A percentile compares a stretch with the other conserved stretches of the same genome.
These are phyloP conservation scores for Brachionus koreanus DNA, from an alignment of 1,140 invertebrate species.

Conservation along the genomic window DNA sequence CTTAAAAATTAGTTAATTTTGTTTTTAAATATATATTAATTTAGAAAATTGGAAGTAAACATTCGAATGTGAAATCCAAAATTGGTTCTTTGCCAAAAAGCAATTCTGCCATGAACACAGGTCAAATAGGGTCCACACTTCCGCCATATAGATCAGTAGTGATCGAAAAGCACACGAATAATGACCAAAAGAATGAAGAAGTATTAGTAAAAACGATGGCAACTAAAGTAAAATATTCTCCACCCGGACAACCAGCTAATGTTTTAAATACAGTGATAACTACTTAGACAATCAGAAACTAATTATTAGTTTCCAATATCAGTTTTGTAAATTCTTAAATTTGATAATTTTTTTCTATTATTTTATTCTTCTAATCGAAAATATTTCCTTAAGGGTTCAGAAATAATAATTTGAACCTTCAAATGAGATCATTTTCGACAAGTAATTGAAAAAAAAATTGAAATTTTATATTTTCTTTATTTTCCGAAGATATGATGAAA, in stretches of 20 bases:
- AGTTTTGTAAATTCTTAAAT: neutral
- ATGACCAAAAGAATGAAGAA: slow-evolving; percentile 10
- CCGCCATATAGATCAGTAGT: slow-evolving; percentile 21
- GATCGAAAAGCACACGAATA: slow-evolving; percentile 15
- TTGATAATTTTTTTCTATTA: neutral
- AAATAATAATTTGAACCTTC: neutral
- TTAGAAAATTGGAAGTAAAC: neutral
- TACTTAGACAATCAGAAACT: neutral
- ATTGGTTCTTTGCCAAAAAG: neutral
- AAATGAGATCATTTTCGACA: neutral
- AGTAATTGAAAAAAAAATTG: neutral
- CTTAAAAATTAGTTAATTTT: too few species aligned
- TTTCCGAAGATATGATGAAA: neutral
- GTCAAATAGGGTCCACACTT: neutral
- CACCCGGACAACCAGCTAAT: neutral
- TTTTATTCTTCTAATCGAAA: neutral
- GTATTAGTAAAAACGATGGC: neutral
- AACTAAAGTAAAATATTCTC: slow-evolving; percentile 30
- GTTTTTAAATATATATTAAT: neutral
- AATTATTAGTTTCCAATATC: slow-evolving; percentile 18
- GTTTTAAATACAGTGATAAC: slow-evolving; percentile 23
- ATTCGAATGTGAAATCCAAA: neutral
- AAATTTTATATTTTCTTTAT: neutral
- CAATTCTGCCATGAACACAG: neutral
- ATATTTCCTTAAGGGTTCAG: neutral